Base-by-base conservation (phyloP, 2,888 invertebrate genomes). In the Spilarctia lutea region DNA sequence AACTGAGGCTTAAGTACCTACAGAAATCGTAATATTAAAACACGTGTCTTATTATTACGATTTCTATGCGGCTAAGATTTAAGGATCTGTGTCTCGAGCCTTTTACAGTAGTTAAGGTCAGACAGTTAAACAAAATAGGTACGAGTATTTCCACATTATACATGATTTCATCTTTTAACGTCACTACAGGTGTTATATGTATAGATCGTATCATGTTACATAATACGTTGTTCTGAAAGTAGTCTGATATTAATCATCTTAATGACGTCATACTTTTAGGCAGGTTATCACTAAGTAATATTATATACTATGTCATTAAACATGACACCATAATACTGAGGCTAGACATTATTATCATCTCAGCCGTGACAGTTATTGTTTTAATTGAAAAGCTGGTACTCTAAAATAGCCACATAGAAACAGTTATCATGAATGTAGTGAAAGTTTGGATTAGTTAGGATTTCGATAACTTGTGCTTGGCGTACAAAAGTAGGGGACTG, bases 251-350 rank as follows among this genome's bases (percentile, higher is more conserved):
- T 72, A 73, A 75, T 81, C 75, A n/a, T 16, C 0, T 63, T 33
- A 69, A 74, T 81, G 81, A 79, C 73, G 73, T 81, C 81, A 81
- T 65, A 70, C 48, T 65, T 68, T 56, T 11, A 45, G 65, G 48
- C 60, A 63, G 30, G 16, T 30, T 39, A n/a, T 20, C 18, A 27
- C 18, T 39, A 60, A 67, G 66, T 42, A 67, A 67, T 65, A 33
- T 65, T 39, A 11, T 39, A 11, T 39, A 39, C 11, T 39, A 39
- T 39, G 6, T 10, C 16, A 63, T 27, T n/a, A 63, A 52, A 24
- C n/a, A 7, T 56, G 11, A 8, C 16, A 11, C 45, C 11, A 45
- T 45, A n/a, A n/a, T 7, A n/a, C 27, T 60, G 27, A 60, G 27
- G 3, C 10, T 60, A 10, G n/a, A n/a, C n/a, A 56, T n/a, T 13